Evolutionary conservation across 2,113 vertebrate species (phyloP).

Genomic region (Hydrolagus affinis): DNA sequence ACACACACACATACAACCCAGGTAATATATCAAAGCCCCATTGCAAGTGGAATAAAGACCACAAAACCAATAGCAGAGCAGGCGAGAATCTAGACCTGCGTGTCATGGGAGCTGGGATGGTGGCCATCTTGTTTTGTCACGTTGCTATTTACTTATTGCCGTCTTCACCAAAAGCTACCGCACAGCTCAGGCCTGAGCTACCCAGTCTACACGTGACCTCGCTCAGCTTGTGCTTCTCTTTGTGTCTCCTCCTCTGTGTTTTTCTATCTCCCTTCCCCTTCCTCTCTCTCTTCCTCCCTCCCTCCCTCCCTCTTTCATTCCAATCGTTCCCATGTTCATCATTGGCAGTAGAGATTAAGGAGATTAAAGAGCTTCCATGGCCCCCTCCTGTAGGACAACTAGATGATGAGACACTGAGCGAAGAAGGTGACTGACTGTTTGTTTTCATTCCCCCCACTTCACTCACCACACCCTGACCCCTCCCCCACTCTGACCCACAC

Average conservation of each 20-base stretch:
- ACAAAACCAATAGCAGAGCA: not conserved
- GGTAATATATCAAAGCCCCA: too few relatives aligned
- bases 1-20: too few relatives aligned
- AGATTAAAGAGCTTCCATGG: constrained; percentile 54
- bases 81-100: too few relatives aligned
- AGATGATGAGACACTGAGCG: constrained; percentile 51
- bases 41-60: too few relatives aligned
- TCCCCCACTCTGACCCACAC: not conserved
- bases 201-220: constrained; percentile 14
- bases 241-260: too few relatives aligned
- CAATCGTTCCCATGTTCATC: constrained; percentile 20
- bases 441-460: not conserved
- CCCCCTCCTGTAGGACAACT: constrained; percentile 58
- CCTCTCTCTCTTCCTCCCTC: constrained; percentile 1
- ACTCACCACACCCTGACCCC: not conserved
- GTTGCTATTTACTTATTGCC: not conserved
- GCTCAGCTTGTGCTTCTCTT: not conserved
- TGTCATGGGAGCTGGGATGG: not conserved
- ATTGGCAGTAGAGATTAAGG: constrained; percentile 51
- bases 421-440: constrained; percentile 55
- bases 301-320: not conserved
- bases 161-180: not conserved
- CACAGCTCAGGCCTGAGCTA: not conserved
- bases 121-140: not conserved
- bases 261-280: constrained; percentile 18